Base-by-base conservation (phyloP, 2,113 vertebrate genomes). In the Platysternon megacephalum region DNA sequence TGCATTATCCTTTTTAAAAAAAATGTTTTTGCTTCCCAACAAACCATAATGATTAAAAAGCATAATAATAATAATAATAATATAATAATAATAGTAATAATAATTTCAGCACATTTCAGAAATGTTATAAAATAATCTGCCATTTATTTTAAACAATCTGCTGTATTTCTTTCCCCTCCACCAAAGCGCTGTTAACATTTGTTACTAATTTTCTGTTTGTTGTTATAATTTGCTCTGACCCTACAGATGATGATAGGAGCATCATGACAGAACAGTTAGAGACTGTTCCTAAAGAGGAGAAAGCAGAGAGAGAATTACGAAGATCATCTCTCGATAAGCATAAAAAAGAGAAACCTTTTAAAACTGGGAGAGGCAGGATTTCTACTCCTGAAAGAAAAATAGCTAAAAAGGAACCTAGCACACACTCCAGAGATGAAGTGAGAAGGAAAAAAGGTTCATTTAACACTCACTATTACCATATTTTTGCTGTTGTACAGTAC, bases 381-480 rank as follows among this genome's bases (percentile, higher is more conserved):
- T 99, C 99, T 96, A 99, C 99, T 96, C 99, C 99, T 91, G 99
- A 99, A 97, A 99, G 99, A 97, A 99, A 99, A 98, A 98, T 99
- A 97, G 97, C 98, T 96, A 99, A 99, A 98, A 99, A 99, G 98
- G 99, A 99, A 93, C 98, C 99, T 85, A 98, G 98, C 97, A 99
- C 98, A 97, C 98, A 99, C 97, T 99, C 99, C 97, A 99, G 99
- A 98, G 99, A 99, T 98, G 99, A 99, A 95, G 98, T 98, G 98
- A 99, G 99, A 99, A 99, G 99, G 99, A 99, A 99, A 99, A 99
- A 99, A 99, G 99, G 99, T 99, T 99, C 97, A 98, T 97, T 97
- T 98, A 97, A 97, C 95, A 97, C 97, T 98, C 97, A 95, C 97
- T 98, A 94, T 96, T 97, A 96, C 82, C 56, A 55, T 96, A 97